Conservation (phyloP, 2,888 invertebrate genomes). For the Micoletzkya japonica region DNA sequence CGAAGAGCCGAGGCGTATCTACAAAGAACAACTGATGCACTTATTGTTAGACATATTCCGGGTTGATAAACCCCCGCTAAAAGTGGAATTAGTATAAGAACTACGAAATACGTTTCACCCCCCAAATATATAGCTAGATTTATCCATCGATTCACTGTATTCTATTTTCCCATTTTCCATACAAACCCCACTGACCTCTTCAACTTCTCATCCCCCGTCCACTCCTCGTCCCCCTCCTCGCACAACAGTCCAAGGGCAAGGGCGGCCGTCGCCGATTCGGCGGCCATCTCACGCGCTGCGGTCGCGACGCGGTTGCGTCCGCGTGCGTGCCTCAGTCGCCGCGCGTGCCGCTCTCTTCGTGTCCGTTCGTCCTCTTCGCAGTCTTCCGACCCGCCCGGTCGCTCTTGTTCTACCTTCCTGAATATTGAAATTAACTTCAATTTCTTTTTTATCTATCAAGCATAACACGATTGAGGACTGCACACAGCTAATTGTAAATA, state of each 20-base stretch:
- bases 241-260: conserved; percentile 12
- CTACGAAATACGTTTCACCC: too few species aligned
- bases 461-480: neutral
- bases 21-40: neutral
- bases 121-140: too few species aligned
- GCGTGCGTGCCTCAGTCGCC: neutral
- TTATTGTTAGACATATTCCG: too few species aligned
- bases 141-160: neutral
- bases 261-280: conserved; percentile 4
- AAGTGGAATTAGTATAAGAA: too few species aligned
- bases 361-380: conserved; percentile 32
- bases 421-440: too few species aligned
- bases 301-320: neutral
- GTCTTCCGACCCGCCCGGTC: neutral
- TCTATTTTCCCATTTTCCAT: neutral
- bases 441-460: too few species aligned
- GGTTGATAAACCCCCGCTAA: too few species aligned
- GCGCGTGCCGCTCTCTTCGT: neutral
- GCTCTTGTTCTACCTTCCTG: neutral
- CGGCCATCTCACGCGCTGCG: neutral
- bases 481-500: too few species aligned
- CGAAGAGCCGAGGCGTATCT: conserved; percentile 23
- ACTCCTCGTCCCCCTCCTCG: neutral
- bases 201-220: conserved; percentile 15
- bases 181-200: conserved; percentile 5